Percentiles rank a stretch among this genome's conserved stretches.
These are phyloP conservation scores for Bombycilla garrulus DNA, from an alignment of 2,113 vertebrate genomes.

Conservation along the genomic window DNA sequence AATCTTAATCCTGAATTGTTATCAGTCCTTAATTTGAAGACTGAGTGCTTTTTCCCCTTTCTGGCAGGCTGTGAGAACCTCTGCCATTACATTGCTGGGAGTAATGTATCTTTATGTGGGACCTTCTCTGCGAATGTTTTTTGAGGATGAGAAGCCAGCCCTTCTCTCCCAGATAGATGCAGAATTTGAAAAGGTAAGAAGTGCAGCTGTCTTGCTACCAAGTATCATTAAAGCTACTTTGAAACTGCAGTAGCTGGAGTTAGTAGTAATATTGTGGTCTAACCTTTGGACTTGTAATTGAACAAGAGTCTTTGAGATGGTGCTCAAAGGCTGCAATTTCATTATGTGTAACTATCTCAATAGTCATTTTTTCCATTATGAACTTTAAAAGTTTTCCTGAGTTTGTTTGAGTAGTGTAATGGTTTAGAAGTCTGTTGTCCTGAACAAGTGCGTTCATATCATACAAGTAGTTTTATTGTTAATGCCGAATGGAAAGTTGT, in stretches of 20 bases:
- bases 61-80: conserved; percentile 87
- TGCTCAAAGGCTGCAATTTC: background rate
- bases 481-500: background rate
- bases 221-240: background rate
- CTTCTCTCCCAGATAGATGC: conserved; percentile 94
- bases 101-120: conserved; percentile 97
- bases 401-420: background rate
- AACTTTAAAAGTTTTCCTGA: background rate
- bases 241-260: background rate
- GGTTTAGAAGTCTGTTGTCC: background rate
- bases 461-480: background rate
- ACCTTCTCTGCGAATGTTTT: conserved; percentile 93
- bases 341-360: background rate
- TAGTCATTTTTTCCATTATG: background rate
- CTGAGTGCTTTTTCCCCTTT: conserved; percentile 28
- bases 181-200: conserved; percentile 93
- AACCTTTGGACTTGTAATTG: background rate
- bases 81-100: conserved; percentile 90
- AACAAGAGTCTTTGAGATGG: background rate
- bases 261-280: background rate
- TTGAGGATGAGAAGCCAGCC: conserved; percentile 97
- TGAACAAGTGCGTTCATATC: fast-evolving
- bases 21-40: background rate
- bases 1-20: background rate
- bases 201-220: background rate